phyloP scores from a whole-genome alignment of 2,113 vertebrate genomes.

The Thamnophis sirtalis region DNA sequence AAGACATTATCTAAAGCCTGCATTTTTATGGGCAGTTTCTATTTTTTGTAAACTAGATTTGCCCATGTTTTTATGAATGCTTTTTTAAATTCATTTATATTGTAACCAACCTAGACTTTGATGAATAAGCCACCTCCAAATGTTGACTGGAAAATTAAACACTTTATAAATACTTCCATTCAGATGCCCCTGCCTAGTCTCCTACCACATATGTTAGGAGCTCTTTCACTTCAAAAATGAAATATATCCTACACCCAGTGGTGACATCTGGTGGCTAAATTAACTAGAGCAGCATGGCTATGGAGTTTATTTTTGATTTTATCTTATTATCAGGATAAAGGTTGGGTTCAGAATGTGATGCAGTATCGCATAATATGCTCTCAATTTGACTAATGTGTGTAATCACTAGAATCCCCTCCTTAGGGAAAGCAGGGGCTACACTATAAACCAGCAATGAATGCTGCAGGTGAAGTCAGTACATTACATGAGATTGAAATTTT shows the following conservation, averaged over 20 bases:
- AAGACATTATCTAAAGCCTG: not conserved
- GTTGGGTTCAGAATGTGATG: not conserved
- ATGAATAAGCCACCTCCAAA: not conserved
- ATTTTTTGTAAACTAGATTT: not conserved
- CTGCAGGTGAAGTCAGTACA: not conserved
- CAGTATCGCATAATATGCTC: not conserved
- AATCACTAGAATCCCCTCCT: not conserved
- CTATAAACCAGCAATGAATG: not conserved
- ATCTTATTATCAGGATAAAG: not conserved
- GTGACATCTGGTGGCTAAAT: conserved; percentile 44
- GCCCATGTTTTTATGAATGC: not conserved
- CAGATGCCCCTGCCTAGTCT: not conserved
- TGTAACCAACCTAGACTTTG: not conserved
- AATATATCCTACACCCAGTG: not conserved
- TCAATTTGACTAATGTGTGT: not conserved
- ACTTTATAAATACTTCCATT: not conserved
- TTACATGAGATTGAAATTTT: not conserved
- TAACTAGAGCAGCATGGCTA: not conserved
- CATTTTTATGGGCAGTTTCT: not conserved
- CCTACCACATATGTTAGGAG: not conserved
- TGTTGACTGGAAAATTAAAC: not conserved
- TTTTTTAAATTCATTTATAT: not conserved
- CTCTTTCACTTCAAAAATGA: not conserved
- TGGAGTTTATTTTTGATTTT: conserved; percentile 2
- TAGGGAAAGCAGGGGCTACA: not conserved